These are phyloP conservation scores for Lycocorax pyrrhopterus DNA, from an alignment of 2,113 vertebrate genomes.

Conservation along the genomic window DNA sequence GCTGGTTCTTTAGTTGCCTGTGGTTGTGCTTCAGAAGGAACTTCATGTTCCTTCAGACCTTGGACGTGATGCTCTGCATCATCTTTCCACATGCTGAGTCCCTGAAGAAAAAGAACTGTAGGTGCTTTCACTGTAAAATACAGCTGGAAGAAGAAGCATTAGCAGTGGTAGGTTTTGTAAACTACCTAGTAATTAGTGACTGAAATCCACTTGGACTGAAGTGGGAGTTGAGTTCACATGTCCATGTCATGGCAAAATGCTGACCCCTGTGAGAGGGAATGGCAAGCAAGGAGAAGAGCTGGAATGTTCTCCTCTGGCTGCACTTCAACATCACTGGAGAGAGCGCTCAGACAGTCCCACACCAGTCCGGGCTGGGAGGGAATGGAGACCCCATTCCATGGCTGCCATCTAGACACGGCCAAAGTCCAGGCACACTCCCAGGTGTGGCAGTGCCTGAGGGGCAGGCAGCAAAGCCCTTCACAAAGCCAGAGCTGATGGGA, in stretches of 20 bases:
- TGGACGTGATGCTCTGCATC: not conserved
- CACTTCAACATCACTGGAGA: not conserved
- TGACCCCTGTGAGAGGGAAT: not conserved
- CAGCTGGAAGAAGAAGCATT: not conserved
- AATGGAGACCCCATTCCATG: not conserved
- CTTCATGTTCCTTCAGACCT: not conserved
- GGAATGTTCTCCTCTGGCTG: not conserved
- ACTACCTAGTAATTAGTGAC: not conserved
- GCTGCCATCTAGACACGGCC: not conserved
- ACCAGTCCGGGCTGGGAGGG: rapidly evolving
- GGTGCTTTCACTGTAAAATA: not conserved
- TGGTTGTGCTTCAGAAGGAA: not conserved
- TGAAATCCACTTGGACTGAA: not conserved
- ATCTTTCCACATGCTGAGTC: not conserved
- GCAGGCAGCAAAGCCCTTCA: not conserved
- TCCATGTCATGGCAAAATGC: not conserved
- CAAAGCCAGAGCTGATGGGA: not conserved
- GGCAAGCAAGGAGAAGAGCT: not conserved
- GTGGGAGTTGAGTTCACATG: not conserved
- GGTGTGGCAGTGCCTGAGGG: not conserved
- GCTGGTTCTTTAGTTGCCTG: not conserved
- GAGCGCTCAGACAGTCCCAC: not conserved
- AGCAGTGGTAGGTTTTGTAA: not conserved
- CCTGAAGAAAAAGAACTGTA: not conserved
- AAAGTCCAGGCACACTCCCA: not conserved